phyloP scores from a whole-genome alignment of 1,140 invertebrate species.

The Amphibalanus amphitrite region DNA sequence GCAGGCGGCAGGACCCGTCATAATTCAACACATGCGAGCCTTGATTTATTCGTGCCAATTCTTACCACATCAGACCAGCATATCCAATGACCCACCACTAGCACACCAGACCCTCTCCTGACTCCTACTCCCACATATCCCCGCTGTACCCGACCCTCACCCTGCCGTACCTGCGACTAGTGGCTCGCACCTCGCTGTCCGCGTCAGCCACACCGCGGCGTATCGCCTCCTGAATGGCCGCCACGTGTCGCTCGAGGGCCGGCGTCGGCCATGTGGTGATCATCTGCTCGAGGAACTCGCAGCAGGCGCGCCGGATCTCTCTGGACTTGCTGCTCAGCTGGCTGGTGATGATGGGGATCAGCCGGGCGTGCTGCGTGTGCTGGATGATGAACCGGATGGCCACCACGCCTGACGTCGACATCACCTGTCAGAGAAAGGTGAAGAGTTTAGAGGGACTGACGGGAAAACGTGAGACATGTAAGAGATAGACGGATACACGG shows the following conservation, averaged over 20 bases:
- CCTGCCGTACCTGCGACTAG: conserved; percentile 41
- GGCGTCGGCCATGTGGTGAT: conserved; percentile 67
- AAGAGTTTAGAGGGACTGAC: too few species aligned
- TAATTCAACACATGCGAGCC: too few species aligned
- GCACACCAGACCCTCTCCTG: too few species aligned
- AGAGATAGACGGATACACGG: too few species aligned
- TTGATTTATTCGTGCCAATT: too few species aligned
- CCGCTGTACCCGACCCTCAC: too few species aligned
- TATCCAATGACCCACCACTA: too few species aligned
- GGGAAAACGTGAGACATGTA: too few species aligned
- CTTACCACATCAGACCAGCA: too few species aligned
- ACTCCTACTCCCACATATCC: too few species aligned
- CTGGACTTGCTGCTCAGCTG: conserved; percentile 70
- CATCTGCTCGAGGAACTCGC: conserved; percentile 68
- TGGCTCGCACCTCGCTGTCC: conserved; percentile 63
- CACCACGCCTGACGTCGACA: conserved; percentile 73
- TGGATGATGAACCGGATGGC: conserved; percentile 76
- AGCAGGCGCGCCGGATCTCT: conserved; percentile 64
- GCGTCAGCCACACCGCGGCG: conserved; percentile 81
- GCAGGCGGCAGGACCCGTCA: too few species aligned
- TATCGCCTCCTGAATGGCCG: conserved; percentile 59
- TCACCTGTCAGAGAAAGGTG: conserved; percentile 42
- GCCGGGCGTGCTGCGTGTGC: conserved; percentile 61
- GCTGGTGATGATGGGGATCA: conserved; percentile 69
- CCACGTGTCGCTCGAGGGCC: conserved; percentile 62